Percentiles rank a stretch among this genome's conserved stretches.
phyloP scores from a whole-genome alignment of 1,140 invertebrate species.

The Drosophila sucinea region DNA sequence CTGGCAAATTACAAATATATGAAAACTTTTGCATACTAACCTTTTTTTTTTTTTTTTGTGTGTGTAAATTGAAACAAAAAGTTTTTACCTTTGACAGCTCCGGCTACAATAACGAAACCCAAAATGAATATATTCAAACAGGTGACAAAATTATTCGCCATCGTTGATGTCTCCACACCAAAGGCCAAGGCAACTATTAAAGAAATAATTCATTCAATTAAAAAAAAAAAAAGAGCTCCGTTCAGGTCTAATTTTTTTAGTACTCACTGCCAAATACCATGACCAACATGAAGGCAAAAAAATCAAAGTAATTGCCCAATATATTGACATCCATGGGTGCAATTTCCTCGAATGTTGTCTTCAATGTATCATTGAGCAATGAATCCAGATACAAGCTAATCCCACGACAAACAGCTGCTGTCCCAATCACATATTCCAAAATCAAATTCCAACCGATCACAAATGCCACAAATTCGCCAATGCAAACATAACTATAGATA shows the following conservation, averaged over 20 bases:
- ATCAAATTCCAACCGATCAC: slow-evolving; percentile 95
- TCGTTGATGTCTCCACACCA: slow-evolving; percentile 93
- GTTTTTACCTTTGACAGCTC: slow-evolving; percentile 88
- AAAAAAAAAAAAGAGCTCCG: not conserved
- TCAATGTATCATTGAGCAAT: slow-evolving; percentile 84
- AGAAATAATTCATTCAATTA: not conserved
- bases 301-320: slow-evolving; percentile 88
- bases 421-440: slow-evolving; percentile 95
- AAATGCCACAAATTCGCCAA: slow-evolving; percentile 92
- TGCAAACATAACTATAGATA: slow-evolving; percentile 94
- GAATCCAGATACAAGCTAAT: slow-evolving; percentile 91
- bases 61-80: too few relatives aligned
- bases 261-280: slow-evolving; percentile 85
- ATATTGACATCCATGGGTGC: slow-evolving; percentile 85
- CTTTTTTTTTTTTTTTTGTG: not conserved
- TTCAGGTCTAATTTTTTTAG: too few relatives aligned
- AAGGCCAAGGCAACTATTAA: slow-evolving; percentile 86
- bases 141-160: slow-evolving; percentile 93
- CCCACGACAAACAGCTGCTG: slow-evolving; percentile 92
- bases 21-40: not conserved
- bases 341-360: slow-evolving; percentile 77
- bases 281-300: slow-evolving; percentile 87
- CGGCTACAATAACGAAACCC: slow-evolving; percentile 91
- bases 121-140: slow-evolving; percentile 92
- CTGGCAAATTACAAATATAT: slow-evolving; percentile 28